Percentiles rank a stretch among this genome's conserved stretches.
Evolutionary conservation across 2,888 invertebrate species (phyloP).

Genomic region (Gortyna flavago): DNA sequence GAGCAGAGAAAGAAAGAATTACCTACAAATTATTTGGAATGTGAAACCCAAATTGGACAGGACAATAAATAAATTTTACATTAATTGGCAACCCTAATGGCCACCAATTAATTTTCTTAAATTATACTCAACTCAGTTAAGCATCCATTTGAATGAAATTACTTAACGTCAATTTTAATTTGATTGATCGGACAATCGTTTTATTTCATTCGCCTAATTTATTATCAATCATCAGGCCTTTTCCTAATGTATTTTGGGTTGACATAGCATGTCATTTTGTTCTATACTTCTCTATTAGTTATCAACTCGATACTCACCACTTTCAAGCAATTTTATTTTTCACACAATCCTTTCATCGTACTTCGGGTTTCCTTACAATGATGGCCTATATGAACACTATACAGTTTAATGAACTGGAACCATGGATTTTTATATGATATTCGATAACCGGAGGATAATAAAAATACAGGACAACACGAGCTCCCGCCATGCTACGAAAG

Average conservation of each 20-base stretch:
- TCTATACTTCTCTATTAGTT: too few species aligned
- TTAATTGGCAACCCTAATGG: constrained; percentile 12
- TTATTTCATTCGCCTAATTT: neutral
- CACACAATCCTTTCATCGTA: neutral
- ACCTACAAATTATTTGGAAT: constrained; percentile 17
- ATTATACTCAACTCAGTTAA: constrained; percentile 16
- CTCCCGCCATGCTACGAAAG: neutral
- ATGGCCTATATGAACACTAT: neutral
- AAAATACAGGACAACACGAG: neutral
- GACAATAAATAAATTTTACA: constrained; percentile 16
- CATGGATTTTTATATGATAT: neutral
- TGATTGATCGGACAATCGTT: neutral
- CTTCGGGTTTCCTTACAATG: neutral
- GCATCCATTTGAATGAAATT: constrained; percentile 1
- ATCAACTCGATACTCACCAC: neutral
- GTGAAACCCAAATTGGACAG: constrained; percentile 18
- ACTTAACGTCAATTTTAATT: neutral
- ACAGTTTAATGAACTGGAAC: neutral
- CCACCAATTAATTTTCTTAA: constrained; percentile 23
- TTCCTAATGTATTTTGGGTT: neutral
- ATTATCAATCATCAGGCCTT: neutral
- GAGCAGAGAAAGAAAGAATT: constrained; percentile 1
- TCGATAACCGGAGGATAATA: neutral
- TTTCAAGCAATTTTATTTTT: neutral
- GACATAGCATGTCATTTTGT: neutral